phyloP scores from a whole-genome alignment of 2,888 invertebrate genomes.

The Myathropa florea region DNA sequence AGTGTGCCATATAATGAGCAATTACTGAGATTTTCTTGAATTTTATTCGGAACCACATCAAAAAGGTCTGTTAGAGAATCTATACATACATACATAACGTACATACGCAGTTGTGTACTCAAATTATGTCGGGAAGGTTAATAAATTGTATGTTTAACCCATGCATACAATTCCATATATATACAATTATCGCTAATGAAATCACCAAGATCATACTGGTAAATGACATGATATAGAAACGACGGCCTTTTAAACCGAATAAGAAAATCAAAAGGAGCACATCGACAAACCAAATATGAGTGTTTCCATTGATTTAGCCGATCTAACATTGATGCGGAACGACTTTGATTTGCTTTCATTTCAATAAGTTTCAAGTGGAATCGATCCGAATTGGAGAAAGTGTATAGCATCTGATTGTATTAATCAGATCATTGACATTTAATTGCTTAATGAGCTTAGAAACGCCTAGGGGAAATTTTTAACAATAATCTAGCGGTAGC shows the following conservation, averaged over 20 bases:
- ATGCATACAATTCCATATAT: neutral
- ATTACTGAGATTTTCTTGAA: slow-evolving; percentile 73
- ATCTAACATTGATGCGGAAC: slow-evolving; percentile 51
- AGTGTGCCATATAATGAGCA: slow-evolving; percentile 80
- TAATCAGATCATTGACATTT: slow-evolving; percentile 69
- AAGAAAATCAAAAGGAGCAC: slow-evolving; percentile 9
- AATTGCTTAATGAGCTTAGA: slow-evolving; percentile 66
- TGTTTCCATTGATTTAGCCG: slow-evolving; percentile 47
- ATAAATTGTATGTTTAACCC: neutral
- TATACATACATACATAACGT: neutral
- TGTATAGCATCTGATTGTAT: slow-evolving; percentile 58
- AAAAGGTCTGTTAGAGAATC: neutral
- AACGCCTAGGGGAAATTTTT: slow-evolving; percentile 41
- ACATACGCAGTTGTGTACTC: neutral
- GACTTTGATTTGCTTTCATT: slow-evolving; percentile 65
- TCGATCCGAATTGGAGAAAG: slow-evolving; percentile 60
- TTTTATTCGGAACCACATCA: slow-evolving; percentile 28
- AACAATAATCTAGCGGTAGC: slow-evolving; percentile 48
- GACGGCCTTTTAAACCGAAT: slow-evolving; percentile 11
- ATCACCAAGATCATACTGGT: neutral
- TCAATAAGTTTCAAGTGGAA: slow-evolving; percentile 60
- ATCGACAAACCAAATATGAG: slow-evolving; percentile 37
- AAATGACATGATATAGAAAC: neutral
- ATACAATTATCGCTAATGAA: neutral
- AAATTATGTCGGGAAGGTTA: neutral